Evolutionary conservation across 2,113 vertebrate species (phyloP).

Genomic region (Galeopterus variegatus): DNA sequence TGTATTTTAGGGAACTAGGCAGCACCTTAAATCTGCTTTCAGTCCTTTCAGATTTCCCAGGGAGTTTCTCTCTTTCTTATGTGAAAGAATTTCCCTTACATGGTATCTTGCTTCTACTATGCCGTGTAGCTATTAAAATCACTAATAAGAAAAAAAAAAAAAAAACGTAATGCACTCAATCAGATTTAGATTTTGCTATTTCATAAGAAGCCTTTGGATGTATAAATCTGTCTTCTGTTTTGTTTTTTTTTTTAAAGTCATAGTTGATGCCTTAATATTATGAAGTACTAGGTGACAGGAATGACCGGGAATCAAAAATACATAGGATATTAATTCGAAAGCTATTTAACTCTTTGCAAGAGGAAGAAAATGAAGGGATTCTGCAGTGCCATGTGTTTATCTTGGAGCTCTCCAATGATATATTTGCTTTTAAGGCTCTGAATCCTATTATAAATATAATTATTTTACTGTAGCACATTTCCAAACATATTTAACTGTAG

Average conservation of each 20-base stretch:
- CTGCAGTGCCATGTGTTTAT: neutral
- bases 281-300: neutral
- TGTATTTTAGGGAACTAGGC: neutral
- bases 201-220: neutral
- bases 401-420: neutral
- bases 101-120: neutral
- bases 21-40: neutral
- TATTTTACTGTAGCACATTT: neutral
- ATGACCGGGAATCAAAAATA: neutral
- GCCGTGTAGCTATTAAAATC: neutral
- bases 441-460: neutral
- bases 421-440: neutral
- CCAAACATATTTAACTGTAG: neutral
- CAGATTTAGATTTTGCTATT: neutral
- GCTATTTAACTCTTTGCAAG: neutral
- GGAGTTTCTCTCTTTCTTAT: neutral
- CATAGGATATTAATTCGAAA: neutral
- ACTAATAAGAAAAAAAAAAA: too few species aligned
- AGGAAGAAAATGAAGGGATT: neutral
- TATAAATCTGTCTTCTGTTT: neutral
- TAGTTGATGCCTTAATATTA: neutral
- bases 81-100: neutral
- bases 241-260: neutral
- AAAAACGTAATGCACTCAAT: neutral
- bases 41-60: neutral